Base-by-base conservation (phyloP, 2,888 invertebrate species). In the Papilio protenor region DNA sequence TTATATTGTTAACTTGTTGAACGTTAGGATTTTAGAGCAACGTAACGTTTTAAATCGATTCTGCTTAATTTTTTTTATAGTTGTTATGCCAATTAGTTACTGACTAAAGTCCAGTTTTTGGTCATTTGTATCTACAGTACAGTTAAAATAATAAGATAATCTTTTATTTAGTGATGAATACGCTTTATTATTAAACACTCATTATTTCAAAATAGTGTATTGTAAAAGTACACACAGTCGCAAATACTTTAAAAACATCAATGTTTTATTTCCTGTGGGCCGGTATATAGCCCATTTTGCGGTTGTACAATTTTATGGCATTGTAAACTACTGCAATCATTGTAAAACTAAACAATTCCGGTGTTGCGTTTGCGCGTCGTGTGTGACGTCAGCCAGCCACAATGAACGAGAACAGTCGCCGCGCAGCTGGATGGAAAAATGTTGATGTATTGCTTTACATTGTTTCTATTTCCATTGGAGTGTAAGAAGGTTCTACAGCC, bases 321-420 rank as follows among this genome's bases (percentile, higher is more conserved):
- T 82, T 84, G 87, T 88, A 86, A 89, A 87, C 81, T 85, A 81
- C 84, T 80, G 85, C 88, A 88, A 89, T 89, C 84, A 86, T 87
- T 86, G 84, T 87, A 87, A 85, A 87, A 84, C 83, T 82, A 85
- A 87, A 87, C 86, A 86, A 87, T 87, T 85, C 83, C 80, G 84
- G 83, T 73, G 79, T 81, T 80, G 77, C 80, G 61, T 27, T 81
- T 69, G 80, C 81, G 83, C 82, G 81, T 81, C 80, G 52, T 45
- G 77, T 70, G 77, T 85, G 83, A 84, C 85, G 84, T 84, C 83
- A 84, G 71, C 27, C 59, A 76, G 72, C 71, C 77, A 80, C 79
- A 82, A 83, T 81, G 81, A 80, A 80, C 83, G 71, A 81, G 82
- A 82, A 82, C 80, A 61, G 45, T 45, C 21, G 70, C 47, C 23